Evolutionary conservation across 64 coral and sea anemone genomes (phyloP).

Genomic region (Porites lutea): DNA sequence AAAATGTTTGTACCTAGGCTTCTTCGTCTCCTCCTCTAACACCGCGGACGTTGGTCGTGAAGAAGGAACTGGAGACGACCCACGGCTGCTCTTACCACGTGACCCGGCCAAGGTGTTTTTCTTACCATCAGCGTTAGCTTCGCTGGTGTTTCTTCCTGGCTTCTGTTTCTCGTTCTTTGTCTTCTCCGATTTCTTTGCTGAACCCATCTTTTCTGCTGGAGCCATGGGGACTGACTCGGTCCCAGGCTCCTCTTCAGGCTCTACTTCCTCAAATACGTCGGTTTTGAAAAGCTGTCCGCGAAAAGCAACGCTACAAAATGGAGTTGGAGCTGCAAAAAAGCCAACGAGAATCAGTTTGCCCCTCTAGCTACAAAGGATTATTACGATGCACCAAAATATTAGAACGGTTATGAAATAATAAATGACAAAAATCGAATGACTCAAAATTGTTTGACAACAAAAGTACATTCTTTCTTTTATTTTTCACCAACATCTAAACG

Average conservation of each 20-base stretch:
- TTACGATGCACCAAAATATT: no score
- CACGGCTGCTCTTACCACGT: slow-evolving; percentile 3
- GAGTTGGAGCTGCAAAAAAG: slow-evolving; percentile 62
- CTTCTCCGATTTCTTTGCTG: slow-evolving; percentile 34
- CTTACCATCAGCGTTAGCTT: neutral
- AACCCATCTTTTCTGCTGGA: neutral
- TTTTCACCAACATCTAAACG: no score
- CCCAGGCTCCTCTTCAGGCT: slow-evolving; percentile 3
- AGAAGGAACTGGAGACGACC: neutral
- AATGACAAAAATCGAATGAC: no score
- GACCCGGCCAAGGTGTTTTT: neutral
- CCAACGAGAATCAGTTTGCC: no score
- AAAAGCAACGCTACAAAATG: slow-evolving; percentile 75
- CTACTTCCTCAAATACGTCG: slow-evolving; percentile 51
- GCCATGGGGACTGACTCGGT: neutral
- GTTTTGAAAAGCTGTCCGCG: slow-evolving; percentile 71
- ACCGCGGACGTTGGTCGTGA: neutral
- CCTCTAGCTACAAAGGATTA: no score
- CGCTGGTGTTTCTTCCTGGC: neutral
- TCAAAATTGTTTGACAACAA: no score
- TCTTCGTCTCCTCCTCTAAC: slow-evolving; percentile 11
- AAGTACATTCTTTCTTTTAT: no score
- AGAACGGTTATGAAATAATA: no score
- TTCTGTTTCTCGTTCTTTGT: slow-evolving; percentile 37
- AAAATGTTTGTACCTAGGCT: neutral